Evolutionary conservation across 2,888 invertebrate genomes (phyloP), one percentile per base, ranked within the genome.

Genomic region (Drosophila nigritarsus): DNA sequence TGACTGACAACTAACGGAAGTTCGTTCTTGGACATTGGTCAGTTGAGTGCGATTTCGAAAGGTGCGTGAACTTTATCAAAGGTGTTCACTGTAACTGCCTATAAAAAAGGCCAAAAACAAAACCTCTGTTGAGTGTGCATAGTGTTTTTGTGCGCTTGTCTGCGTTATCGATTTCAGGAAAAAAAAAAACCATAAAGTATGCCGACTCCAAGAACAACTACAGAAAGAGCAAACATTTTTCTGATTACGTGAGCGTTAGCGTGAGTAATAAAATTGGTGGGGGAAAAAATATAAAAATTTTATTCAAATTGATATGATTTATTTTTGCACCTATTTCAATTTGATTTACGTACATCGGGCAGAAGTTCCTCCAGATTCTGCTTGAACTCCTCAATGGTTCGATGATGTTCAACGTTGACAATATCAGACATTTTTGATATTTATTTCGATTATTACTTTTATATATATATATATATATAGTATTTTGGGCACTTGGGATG

Each of bases 381-480:
- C 76, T 85, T 88, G 72, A 92, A 93, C 78, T 93, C 93, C 65
- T 85, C 83, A 51, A 90, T 71, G 55, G 89, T 78, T 64, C 91
- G 79, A 76, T 91, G 89, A 30, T 92, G 91, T 58, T 91, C 89
- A 50, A 92, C 54, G 73, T 89, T 83, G 74, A 90, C 72, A 78
- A 93, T 91, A 78, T 93, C 93, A 20, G 91, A 81, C 92, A 92
- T 92, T 80, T 73, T 79, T 32, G 50, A 32, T 49, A 56, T 59
- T 40, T 34, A 64, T 54, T 64, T 68, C 27, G 24, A 54, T 51
- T 29, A 53, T 24, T 8, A 3, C 8, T 20, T 45, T 2, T 20
- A 9, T 42, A 42, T 7, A 20, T 20, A 1, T 45, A 15, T 45
- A n/a, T n/a, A n/a, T n/a, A n/a, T n/a, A 3, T 45, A 2, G 20